Evolutionary conservation across 2,888 invertebrate genomes (phyloP).

Genomic region (Zonitis immaculata): DNA sequence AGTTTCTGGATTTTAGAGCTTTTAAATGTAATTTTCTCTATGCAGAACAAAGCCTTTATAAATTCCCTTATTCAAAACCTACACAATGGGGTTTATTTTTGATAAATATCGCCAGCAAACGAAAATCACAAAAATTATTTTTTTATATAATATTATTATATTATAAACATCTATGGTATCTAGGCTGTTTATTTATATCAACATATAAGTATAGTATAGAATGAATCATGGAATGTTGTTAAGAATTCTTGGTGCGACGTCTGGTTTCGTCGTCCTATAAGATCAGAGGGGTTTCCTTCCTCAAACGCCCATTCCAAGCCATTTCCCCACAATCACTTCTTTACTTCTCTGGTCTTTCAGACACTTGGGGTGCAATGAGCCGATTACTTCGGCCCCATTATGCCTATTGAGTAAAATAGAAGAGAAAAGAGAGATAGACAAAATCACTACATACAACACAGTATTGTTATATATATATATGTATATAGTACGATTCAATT

Average conservation of each 20-base stretch:
- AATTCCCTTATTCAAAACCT: no score
- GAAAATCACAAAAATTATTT: no score
- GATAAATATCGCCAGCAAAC: no score
- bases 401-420: conserved; percentile 33
- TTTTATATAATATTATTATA: no score
- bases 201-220: no score
- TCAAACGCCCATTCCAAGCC: conserved; percentile 45
- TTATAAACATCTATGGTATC: no score
- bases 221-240: not conserved
- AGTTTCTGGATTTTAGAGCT: no score
- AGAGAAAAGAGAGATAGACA: conserved; percentile 13
- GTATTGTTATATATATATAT: no score
- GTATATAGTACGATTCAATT: conserved; percentile 31
- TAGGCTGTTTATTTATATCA: no score
- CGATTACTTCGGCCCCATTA: conserved; percentile 37
- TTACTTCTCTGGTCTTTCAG: conserved; percentile 39
- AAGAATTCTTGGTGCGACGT: not conserved
- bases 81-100: no score
- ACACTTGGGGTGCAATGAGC: conserved; percentile 43
- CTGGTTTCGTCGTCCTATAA: conserved; percentile 22
- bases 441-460: conserved; percentile 26
- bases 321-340: conserved; percentile 47
- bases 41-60: no score
- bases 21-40: no score
- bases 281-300: conserved; percentile 44